Base-by-base conservation (phyloP, 2,888 invertebrate genomes). In the Brachyptera putata region DNA sequence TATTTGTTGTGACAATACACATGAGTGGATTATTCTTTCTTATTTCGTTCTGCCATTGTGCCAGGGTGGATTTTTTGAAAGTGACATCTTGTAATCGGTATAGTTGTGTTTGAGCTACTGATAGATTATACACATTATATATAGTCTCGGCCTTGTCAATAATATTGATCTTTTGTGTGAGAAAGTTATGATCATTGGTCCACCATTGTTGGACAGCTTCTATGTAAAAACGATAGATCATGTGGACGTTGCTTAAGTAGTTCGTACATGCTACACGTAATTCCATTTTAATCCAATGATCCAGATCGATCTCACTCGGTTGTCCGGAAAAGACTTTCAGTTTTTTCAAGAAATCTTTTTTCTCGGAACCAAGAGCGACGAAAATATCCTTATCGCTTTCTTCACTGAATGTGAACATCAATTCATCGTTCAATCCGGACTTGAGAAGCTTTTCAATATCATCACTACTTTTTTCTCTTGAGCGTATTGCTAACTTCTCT, bases 131-230 rank as follows among this genome's bases (percentile, higher is more conserved):
- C 22, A 46, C 46, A 21, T 46, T 46, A 46, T 46, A 24, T 21
- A 46, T 46, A 24, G 21, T 46, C 24, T 46, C 46, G 11, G 46
- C 46, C 22, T 46, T 46, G 46, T 46, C 46, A 5, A 46, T 21
- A 7, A 46, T n/a, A 24, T 46, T 46, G 7, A 46, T 24, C 46
- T 46, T 21, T 46, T 46, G 46, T 7, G 46, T 46, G 21, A 46
- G n/a, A 13, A 21, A 46, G 3, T 21, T 21, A 1, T 3, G 22
- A 11, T 46, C 46, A n/a, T 46, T 24, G 11, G 46, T 46, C 46
- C 46, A 46, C 46, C 46, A 46, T n/a, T 46, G 46, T n/a, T 46
- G 46, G 7, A 46, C 46, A n/a, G 46, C 46, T n/a, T 46, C 46
- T 1, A 46, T 21, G 24, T 24, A 46, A 11, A 46, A 46, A 2